Evolutionary conservation across 2,888 invertebrate species (phyloP), one percentile per base, ranked within the genome.

Genomic region (Spodoptera littoralis): DNA sequence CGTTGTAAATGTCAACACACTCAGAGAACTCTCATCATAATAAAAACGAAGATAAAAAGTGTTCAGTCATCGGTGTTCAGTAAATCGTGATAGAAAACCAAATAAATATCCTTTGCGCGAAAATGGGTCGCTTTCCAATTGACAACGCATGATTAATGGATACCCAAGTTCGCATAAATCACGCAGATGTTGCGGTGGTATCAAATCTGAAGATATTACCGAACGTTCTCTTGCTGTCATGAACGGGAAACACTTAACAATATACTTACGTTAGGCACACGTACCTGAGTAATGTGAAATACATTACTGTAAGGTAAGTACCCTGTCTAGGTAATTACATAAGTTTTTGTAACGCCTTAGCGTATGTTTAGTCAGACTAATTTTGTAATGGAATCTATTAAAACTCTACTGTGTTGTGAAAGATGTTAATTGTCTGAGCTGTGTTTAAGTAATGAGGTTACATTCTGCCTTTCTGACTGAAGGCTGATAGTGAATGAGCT

Each of bases 101-200:
- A 87, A 87, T 86, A 88, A 86, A 86, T 85, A 86, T 84, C 77
- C 74, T 79, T 68, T 61, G 73, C 65, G 84, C 73, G 85, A 89
- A 90, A 90, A 89, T 88, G 83, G 89, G 87, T 86, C 88, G 87
- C 87, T 90, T 88, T 90, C 86, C 86, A 90, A 92, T 90, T 89
- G 91, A 90, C 91, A 90, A 86, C 86, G 73, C 78, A 83, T 90
- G 92, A 91, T 90, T 87, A 90, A 92, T 90, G 86, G 82, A 70
- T 82, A 83, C 80, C 79, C 79, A 81, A 83, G 84, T 84, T 86
- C 84, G 85, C 90, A 88, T 90, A 89, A 89, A 90, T 90, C 90
- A 89, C 76, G 63, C 70, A 71, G 83, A 85, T 86, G 85, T 85
- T 86, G 84, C 80, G 87, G 84, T 79, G 87, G 82, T 81, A 83